These are phyloP conservation scores for Sus scrofa DNA, from an alignment of 2,113 vertebrate genomes.

Conservation along the genomic window T2T-Sscrofa CM000817.6:155630001-155630500, in stretches of 20 bases:
- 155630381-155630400: not conserved
- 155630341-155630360: not conserved
- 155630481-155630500: slow-evolving; percentile 1
- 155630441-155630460: slow-evolving; percentile 7
- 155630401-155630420: not conserved
- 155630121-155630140: not conserved
- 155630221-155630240: not conserved
- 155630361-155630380: slow-evolving; percentile 7
- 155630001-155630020: not conserved
- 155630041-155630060: not conserved
- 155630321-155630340: not conserved
- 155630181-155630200: not conserved
- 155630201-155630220: not conserved
- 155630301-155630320: not conserved
- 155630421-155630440: not conserved
- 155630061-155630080: not conserved
- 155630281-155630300: not conserved
- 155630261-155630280: not conserved
- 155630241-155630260: not conserved
- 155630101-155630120: not conserved
- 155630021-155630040: not conserved
- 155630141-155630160: not conserved
- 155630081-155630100: not conserved
- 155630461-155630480: not conserved
- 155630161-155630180: not conserved